phyloP scores from a whole-genome alignment of 2,888 invertebrate genomes.

The Lochmaea capreae region DNA sequence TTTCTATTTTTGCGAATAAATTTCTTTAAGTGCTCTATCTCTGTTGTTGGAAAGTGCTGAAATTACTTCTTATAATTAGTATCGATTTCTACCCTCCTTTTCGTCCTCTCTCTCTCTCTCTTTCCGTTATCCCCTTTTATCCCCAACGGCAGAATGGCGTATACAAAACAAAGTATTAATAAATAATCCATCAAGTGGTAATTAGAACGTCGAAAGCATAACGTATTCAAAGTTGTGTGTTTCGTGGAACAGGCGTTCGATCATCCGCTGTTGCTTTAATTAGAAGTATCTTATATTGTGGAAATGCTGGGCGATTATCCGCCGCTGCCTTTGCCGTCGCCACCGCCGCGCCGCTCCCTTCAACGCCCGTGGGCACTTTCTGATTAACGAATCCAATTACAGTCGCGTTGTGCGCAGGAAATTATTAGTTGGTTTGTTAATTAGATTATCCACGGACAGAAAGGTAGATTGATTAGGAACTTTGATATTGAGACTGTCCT shows the following conservation, averaged over 20 bases:
- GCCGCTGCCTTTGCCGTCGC: conserved; percentile 57
- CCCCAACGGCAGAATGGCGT: conserved; percentile 20
- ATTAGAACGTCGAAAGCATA: conserved; percentile 42
- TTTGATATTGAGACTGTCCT: conserved; percentile 34
- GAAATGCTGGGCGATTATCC: conserved; percentile 63
- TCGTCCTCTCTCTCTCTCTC: neutral
- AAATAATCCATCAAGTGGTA: conserved; percentile 43
- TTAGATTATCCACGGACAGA: conserved; percentile 61
- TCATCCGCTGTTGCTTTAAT: conserved; percentile 53
- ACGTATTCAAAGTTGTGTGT: conserved; percentile 41
- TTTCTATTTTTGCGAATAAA: neutral
- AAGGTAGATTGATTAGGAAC: conserved; percentile 53
- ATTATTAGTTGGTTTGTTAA: conserved; percentile 66
- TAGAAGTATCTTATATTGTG: conserved; percentile 59
- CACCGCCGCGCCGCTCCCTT: neutral
- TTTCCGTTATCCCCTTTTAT: conserved; percentile 15
- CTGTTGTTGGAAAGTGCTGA: neutral
- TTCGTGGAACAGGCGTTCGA: conserved; percentile 45
- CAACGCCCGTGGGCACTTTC: conserved; percentile 59
- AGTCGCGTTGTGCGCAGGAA: conserved; percentile 65
- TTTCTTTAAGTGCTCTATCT: neutral
- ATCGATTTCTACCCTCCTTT: conserved; percentile 14
- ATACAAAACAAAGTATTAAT: conserved; percentile 39
- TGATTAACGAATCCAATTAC: conserved; percentile 67
- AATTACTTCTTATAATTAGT: conserved; percentile 28